phyloP scores from a whole-genome alignment of 2,797 vertebrate genomes.

The Lepilemur ruficaudatus region DNA sequence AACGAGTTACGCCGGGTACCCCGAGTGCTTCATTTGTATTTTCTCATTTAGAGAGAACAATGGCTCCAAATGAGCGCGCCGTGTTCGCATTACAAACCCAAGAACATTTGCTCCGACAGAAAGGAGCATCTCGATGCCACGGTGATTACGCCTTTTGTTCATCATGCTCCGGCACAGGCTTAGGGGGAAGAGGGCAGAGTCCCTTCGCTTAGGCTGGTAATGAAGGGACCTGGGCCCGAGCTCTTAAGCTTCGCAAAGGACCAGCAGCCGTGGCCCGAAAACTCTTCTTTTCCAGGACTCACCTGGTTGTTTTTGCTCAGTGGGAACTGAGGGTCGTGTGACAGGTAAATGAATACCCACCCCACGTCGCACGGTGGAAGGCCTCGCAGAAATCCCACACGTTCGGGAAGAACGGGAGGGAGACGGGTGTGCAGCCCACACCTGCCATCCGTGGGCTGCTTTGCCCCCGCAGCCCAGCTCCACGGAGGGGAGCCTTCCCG shows the following conservation, averaged over 20 bases:
- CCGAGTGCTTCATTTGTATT: slow-evolving; percentile 87
- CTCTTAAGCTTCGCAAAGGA: slow-evolving; percentile 46
- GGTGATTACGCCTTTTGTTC: slow-evolving; percentile 78
- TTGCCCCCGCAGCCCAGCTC: background rate
- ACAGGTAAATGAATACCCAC: background rate
- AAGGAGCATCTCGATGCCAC: slow-evolving; percentile 72
- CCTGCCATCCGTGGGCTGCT: background rate
- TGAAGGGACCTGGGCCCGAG: slow-evolving; percentile 39
- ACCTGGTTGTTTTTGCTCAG: background rate
- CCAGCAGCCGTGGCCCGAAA: background rate
- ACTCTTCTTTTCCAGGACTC: background rate
- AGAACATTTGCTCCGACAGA: slow-evolving; percentile 76
- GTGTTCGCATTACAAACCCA: slow-evolving; percentile 78
- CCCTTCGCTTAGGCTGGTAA: slow-evolving; percentile 53
- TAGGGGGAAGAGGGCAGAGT: slow-evolving; percentile 44
- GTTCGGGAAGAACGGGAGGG: background rate
- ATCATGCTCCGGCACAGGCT: slow-evolving; percentile 60
- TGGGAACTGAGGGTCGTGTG: background rate
- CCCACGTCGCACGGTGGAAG: accelerated
- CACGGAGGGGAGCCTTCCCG: background rate
- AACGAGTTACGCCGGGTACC: slow-evolving; percentile 77
- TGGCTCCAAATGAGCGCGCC: slow-evolving; percentile 85
- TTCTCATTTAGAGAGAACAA: slow-evolving; percentile 89
- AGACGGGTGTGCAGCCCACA: background rate
- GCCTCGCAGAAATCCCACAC: background rate